phyloP scores from a whole-genome alignment of 1,140 invertebrate genomes.

The Penaeus chinensis region DNA sequence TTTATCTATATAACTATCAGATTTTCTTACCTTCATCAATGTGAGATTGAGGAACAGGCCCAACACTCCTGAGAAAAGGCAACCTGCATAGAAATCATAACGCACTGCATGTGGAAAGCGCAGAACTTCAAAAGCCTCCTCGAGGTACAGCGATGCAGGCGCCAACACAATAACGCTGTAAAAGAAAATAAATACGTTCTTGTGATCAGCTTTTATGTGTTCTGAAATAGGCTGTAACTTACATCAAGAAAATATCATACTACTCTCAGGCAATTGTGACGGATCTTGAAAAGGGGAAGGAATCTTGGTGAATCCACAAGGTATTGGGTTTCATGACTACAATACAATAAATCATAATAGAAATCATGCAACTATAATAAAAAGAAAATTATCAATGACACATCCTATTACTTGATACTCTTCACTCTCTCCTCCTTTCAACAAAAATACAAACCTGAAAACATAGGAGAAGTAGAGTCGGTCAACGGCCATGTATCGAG shows the following conservation, averaged over 20 bases:
- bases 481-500: constrained; percentile 64
- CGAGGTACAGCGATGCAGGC: constrained; percentile 66
- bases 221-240: no score
- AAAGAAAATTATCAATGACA: no score
- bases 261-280: no score
- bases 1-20: not conserved
- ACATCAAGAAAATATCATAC: no score
- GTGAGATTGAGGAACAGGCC: constrained; percentile 64
- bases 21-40: constrained; percentile 56
- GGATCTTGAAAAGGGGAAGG: no score
- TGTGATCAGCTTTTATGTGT: no score
- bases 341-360: no score
- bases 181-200: constrained; percentile 5
- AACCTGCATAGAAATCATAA: constrained; percentile 65
- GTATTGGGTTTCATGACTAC: no score
- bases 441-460: constrained; percentile 60
- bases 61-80: constrained; percentile 65
- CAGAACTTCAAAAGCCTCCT: constrained; percentile 66
- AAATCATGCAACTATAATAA: no score
- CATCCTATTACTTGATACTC: no score
- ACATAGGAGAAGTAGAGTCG: constrained; percentile 66
- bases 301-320: no score
- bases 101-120: constrained; percentile 65
- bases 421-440: not conserved
- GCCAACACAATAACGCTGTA: constrained; percentile 66